Evolutionary conservation across 2,113 vertebrate genomes (phyloP).

Genomic region (Patagioenas fasciata): DNA sequence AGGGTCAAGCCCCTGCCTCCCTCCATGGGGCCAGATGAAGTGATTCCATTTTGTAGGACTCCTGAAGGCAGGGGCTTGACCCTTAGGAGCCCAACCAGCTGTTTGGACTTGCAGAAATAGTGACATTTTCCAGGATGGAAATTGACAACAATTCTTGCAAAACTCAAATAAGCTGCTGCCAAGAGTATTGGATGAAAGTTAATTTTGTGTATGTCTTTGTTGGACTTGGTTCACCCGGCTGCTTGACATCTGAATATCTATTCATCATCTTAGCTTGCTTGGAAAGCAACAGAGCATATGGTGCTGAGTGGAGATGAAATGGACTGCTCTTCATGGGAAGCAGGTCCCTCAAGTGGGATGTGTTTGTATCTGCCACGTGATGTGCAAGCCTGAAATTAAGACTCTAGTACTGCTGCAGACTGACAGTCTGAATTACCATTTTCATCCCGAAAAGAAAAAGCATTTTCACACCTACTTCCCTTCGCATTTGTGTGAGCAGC

Average conservation of each 20-base stretch:
- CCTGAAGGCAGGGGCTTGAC: not conserved
- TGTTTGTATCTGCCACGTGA: not conserved
- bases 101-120: not conserved
- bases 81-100: not conserved
- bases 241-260: not conserved
- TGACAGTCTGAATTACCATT: not conserved
- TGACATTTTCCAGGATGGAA: not conserved
- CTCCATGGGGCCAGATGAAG: not conserved
- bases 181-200: not conserved
- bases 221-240: not conserved
- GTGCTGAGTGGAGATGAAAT: not conserved
- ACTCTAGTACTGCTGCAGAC: not conserved
- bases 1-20: not conserved
- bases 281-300: not conserved
- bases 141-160: not conserved
- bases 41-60: not conserved
- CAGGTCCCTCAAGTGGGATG: not conserved
- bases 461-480: not conserved
- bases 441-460: not conserved
- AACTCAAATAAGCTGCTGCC: not conserved
- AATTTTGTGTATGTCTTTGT: not conserved
- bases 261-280: not conserved
- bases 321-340: not conserved
- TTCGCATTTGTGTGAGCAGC: not conserved
- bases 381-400: not conserved